Percentiles rank a stretch among this genome's conserved stretches.
Evolutionary conservation across 1,140 invertebrate genomes (phyloP).

Genomic region (Panagrolaimus sp.): DNA sequence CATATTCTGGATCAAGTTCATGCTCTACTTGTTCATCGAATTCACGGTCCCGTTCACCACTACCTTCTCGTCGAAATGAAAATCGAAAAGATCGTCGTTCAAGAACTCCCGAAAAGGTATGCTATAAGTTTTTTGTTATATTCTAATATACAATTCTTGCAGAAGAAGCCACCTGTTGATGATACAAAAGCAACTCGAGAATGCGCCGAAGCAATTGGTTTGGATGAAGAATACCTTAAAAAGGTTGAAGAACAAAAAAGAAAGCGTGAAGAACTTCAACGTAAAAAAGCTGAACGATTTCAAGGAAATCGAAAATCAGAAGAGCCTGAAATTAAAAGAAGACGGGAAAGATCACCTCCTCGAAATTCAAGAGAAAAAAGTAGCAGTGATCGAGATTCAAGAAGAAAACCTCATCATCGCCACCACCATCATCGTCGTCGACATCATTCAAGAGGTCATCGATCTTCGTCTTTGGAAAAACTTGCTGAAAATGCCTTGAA

Average conservation of each 20-base stretch:
- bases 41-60: slow-evolving; percentile 4
- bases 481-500: not conserved
- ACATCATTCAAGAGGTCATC: not conserved
- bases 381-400: too few relatives aligned
- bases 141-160: not conserved
- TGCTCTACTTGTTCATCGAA: not conserved
- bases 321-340: too few relatives aligned
- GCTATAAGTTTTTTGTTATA: not conserved
- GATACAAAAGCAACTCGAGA: slow-evolving; percentile 38
- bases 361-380: too few relatives aligned
- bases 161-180: not conserved
- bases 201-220: slow-evolving; percentile 44
- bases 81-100: not conserved
- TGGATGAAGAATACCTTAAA: slow-evolving; percentile 42
- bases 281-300: not conserved
- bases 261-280: not conserved
- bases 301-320: not conserved
- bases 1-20: slow-evolving; percentile 16
- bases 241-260: slow-evolving; percentile 45
- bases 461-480: not conserved
- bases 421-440: not conserved
- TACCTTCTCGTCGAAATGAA: slow-evolving; percentile 4
- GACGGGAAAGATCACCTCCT: too few relatives aligned
- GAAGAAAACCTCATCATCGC: not conserved
- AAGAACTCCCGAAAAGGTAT: slow-evolving; percentile 4